Evolutionary conservation across 1,140 invertebrate species (phyloP).

Genomic region (Globodera ellingtonae): DNA sequence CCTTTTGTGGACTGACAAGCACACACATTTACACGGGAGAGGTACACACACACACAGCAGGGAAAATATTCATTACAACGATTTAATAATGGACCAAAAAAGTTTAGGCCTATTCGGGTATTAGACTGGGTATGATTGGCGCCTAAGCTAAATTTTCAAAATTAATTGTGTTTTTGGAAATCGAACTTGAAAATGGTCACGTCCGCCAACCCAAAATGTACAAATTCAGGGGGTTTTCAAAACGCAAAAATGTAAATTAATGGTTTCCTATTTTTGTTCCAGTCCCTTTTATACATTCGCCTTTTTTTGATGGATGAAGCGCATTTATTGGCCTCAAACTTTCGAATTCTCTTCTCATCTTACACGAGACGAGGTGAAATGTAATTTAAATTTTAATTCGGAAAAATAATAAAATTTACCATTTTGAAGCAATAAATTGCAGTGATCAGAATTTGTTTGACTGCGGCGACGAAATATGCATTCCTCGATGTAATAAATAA

Average conservation of each 20-base stretch:
- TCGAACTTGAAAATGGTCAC: too few species aligned
- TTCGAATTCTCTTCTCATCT: conserved; percentile 41
- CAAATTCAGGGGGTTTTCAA: too few species aligned
- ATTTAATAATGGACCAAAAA: too few species aligned
- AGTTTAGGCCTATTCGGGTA: too few species aligned
- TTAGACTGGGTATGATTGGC: too few species aligned
- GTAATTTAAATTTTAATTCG: too few species aligned
- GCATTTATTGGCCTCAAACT: conserved; percentile 29
- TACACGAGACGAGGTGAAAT: conserved; percentile 18
- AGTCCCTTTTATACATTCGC: conserved; percentile 36
- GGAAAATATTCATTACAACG: background rate
- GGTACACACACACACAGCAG: background rate
- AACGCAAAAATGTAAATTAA: too few species aligned
- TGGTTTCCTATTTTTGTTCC: background rate
- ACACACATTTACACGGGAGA: conserved; percentile 45
- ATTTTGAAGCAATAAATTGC: conserved; percentile 42
- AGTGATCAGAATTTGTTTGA: conserved; percentile 34
- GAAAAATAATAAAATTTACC: background rate
- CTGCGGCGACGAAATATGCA: conserved; percentile 49
- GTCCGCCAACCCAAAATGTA: too few species aligned
- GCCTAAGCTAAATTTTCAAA: too few species aligned
- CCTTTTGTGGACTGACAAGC: conserved; percentile 41
- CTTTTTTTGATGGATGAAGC: conserved; percentile 26
- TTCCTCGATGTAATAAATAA: conserved; percentile 18
- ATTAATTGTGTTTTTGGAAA: too few species aligned